These are phyloP conservation scores for Megaceryle maxima DNA, from an alignment of 2,113 vertebrate genomes.

Conservation along the genomic window DNA sequence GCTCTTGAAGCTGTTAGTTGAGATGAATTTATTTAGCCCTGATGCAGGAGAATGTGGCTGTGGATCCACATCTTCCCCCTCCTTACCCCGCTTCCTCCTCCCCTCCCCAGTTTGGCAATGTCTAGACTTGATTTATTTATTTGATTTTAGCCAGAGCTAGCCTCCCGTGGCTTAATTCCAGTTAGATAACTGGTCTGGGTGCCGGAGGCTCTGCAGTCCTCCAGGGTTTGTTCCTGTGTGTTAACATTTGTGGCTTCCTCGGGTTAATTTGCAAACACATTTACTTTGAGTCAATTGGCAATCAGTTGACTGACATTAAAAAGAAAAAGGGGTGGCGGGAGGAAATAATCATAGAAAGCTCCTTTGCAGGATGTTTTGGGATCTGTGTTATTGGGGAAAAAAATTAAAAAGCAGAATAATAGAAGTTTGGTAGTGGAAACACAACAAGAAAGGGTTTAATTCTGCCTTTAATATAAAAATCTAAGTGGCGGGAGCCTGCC, in stretches of 20 bases:
- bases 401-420: not conserved
- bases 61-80: not conserved
- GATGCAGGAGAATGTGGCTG: not conserved
- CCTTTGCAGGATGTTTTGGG: not conserved
- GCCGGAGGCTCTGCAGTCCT: not conserved
- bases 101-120: not conserved
- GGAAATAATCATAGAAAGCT: not conserved
- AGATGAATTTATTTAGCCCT: not conserved
- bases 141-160: not conserved
- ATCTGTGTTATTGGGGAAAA: not conserved
- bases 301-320: slow-evolving; percentile 1
- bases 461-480: not conserved
- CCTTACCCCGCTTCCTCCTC: not conserved
- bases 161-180: not conserved
- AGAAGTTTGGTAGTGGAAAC: not conserved
- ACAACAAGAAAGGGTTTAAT: not conserved
- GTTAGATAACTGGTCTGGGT: not conserved
- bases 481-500: not conserved
- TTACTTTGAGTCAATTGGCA: slow-evolving; percentile 2
- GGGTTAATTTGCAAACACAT: not conserved
- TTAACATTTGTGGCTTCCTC: not conserved
- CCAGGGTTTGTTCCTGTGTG: not conserved
- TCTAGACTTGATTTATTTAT: not conserved
- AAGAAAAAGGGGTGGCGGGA: not conserved
- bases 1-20: not conserved